Conservation (phyloP, 1,140 invertebrate genomes). For the Magallana ariakensis region DNA sequence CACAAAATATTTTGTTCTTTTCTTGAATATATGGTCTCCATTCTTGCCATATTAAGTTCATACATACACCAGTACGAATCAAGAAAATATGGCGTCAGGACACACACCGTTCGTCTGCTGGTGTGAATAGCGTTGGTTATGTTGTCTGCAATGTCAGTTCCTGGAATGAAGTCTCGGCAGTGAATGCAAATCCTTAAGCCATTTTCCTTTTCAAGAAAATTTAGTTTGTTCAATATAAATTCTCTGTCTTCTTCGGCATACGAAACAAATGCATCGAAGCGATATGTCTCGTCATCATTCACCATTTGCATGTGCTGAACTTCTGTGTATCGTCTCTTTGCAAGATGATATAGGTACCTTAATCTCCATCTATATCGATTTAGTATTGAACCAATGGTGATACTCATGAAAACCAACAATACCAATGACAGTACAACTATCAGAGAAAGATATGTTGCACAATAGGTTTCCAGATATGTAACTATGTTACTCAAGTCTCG, state of each 20-base stretch:
- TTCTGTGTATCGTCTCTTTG: conserved; percentile 36
- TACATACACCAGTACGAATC: conserved; percentile 85
- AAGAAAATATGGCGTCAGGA: conserved; percentile 84
- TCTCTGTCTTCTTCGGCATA: conserved; percentile 62
- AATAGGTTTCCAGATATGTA: background rate
- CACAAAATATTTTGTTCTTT: conserved; percentile 59
- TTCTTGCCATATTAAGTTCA: conserved; percentile 82
- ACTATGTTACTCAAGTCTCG: background rate
- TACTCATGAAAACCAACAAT: background rate
- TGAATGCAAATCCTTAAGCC: conserved; percentile 67
- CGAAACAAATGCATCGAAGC: conserved; percentile 71
- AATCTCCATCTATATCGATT: conserved; percentile 62
- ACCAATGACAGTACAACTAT: background rate
- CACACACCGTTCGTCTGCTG: conserved; percentile 83
- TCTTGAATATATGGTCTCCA: conserved; percentile 64
- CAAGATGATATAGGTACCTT: conserved; percentile 61
- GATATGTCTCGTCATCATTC: conserved; percentile 56
- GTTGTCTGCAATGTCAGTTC: conserved; percentile 81
- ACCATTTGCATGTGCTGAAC: background rate
- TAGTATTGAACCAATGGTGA: background rate
- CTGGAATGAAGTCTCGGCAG: conserved; percentile 66
- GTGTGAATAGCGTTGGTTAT: conserved; percentile 83
- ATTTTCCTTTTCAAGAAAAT: conserved; percentile 52
- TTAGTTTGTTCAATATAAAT: conserved; percentile 54
- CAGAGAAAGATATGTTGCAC: background rate